Base-by-base conservation (phyloP, 2,888 invertebrate genomes). In the Clusia tigrina region DNA sequence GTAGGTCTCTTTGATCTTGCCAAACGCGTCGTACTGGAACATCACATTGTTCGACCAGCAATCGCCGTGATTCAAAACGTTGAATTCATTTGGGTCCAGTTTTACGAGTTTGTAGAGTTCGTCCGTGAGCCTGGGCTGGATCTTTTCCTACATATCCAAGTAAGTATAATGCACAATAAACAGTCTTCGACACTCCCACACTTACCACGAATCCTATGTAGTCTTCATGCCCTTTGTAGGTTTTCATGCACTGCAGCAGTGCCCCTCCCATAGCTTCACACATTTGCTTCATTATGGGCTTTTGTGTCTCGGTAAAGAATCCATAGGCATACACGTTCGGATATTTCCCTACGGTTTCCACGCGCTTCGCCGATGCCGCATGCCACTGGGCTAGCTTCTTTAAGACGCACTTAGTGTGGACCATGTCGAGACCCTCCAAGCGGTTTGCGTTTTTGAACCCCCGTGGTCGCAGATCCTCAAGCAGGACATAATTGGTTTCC, bases 1-100 rank as follows among this genome's bases (percentile, higher is more conserved):
- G 20, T 71, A 68, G 1, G 75, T 72, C 48, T 79, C 74, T 12
- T 60, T 62, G 6, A 77, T 60, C 1, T 68, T 64, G 1, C 74
- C 75, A 0, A 67, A 25, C 0, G 67, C 62, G 12, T 71, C 67
- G 60, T 78, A 73, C 17, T 70, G 63, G 53, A 82, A 78, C 75
- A 79, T 76, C 0, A 80, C 70, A 32, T 81, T 81, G 46, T 81
- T 81, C 17, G 77, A 72, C 81, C 81, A 81, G 58, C 74, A 73
- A 52, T 81, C 81, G 1, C 82, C 82, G 63, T 81, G 81, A 60
- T 78, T 78, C 0, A 80, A 25, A 2, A 74, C 74, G 63, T 74
- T 74, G 20, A 74, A 77, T 12, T 76, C 59, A 9, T 15, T 59
- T 3, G 66, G 58, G 17, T 77, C 74, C 17, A 48, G 3, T 48